A percentile compares a stretch with the other conserved stretches of the same genome.
Evolutionary conservation across 2,888 invertebrate species (phyloP).

Genomic region (Tenthredo notha): DNA sequence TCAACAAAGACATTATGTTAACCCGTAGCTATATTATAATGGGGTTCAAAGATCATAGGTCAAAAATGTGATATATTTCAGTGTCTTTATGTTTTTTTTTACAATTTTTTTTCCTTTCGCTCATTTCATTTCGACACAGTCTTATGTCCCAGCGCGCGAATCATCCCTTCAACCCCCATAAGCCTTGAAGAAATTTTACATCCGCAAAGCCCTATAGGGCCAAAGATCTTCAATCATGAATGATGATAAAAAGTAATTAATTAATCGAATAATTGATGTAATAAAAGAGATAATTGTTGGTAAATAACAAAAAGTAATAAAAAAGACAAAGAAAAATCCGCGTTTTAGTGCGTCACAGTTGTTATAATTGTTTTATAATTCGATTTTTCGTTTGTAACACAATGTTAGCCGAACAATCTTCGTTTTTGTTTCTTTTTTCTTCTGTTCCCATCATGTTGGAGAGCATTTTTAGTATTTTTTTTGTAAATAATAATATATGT

Average conservation of each 20-base stretch:
- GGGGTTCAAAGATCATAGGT: neutral
- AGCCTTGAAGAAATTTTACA: neutral
- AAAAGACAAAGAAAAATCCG: neutral
- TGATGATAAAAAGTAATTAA: neutral
- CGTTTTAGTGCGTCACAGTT: neutral
- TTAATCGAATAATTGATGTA: neutral
- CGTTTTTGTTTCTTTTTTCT: neutral
- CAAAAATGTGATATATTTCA: neutral
- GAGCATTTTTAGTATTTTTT: neutral
- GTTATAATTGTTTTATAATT: neutral
- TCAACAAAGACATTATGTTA: conserved; percentile 37
- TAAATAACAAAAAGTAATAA: conserved; percentile 37
- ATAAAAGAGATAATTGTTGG: conserved; percentile 51
- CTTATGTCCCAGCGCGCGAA: neutral
- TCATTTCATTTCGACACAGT: neutral
- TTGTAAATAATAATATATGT: conserved; percentile 10
- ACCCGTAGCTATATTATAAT: neutral
- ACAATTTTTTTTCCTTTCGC: neutral
- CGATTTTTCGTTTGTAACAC: neutral
- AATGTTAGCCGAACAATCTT: conserved; percentile 1
- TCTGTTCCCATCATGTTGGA: neutral
- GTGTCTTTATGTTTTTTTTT: neutral
- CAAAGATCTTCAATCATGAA: neutral
- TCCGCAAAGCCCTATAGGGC: conserved; percentile 2
- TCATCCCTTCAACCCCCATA: neutral